Evolutionary conservation across 2,113 vertebrate species (phyloP), one percentile per base, ranked within the genome.

Genomic region (Melospiza melodia): DNA sequence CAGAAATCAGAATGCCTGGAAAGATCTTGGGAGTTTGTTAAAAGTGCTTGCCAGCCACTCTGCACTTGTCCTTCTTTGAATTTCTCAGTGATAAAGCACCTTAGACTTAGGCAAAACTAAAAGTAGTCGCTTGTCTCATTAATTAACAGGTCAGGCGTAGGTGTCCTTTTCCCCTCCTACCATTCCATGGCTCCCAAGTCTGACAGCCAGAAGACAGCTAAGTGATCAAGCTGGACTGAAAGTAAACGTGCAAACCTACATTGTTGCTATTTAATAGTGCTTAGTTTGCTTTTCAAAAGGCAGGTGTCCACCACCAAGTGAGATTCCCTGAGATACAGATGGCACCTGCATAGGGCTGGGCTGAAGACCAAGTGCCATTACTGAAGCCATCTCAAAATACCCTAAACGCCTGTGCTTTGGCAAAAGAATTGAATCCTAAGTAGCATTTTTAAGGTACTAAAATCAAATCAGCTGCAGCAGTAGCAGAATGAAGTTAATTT

Each of bases 401-500:
- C 67, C 39, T 44, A 59, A 94, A 65, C 57, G 16, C 23, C 28
- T 68, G 28, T 59, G 41, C 37, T 88, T 76, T 89, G 48, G 52
- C 74, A 90, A 28, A 28, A 41, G 52, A 68, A 77, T 33, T 58
- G 44, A 85, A 90, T 72, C 28, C 17, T 54, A 94, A 95, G 51
- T 35, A 75, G 88, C 30, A 52, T 89, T 91, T 94, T 89, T 31
- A 73, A 90, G 41, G 55, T 24, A 43, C 23, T 80, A 48, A 91
- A 96, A 95, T 83, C 10, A 85, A 90, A 83, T 94, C 35, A 94
- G 48, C 73, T 81, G 57, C 61, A 78, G 61, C 68, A 78, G 68
- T 41, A 57, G 68, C 52, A 71, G 55, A 86, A 94, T 63, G 67
- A 76, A 74, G 43, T 84, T 73, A 1, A 71, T 77, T 95, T 95